Conservation (phyloP, 2,797 vertebrate species). For the Erpetoichthys calabaricus region DNA sequence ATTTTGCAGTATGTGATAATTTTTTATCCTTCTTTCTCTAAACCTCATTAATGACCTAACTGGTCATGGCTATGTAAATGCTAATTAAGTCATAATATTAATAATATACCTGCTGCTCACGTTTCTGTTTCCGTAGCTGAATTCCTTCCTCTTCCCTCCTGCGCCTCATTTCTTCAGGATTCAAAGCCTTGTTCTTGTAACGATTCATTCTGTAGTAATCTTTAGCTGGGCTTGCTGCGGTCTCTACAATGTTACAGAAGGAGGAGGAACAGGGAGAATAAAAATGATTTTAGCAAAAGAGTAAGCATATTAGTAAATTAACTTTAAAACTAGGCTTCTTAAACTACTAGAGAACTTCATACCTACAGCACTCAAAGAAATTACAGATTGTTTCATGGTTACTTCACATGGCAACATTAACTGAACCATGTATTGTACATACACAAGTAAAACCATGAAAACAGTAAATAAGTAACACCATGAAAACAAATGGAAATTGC, state of each 20-base stretch:
- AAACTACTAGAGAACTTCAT: neutral
- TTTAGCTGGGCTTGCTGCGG: constrained; percentile 86
- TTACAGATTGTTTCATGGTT: no score
- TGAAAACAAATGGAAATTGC: no score
- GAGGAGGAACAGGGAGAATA: constrained; percentile 1
- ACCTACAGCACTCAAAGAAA: neutral
- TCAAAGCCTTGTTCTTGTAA: constrained; percentile 98
- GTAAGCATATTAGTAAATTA: no score
- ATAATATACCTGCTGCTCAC: constrained; percentile 80
- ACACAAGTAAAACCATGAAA: no score
- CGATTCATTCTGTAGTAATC: constrained; percentile 97
- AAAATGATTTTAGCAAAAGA: neutral
- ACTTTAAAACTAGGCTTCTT: no score
- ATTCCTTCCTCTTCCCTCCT: constrained; percentile 91
- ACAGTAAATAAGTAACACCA: no score
- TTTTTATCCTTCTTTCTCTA: no score
- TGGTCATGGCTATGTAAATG: neutral
- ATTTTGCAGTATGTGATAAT: no score
- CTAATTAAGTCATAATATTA: neutral
- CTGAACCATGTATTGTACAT: no score
- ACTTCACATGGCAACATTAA: no score
- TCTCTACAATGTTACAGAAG: constrained; percentile 45
- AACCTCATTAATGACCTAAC: no score
- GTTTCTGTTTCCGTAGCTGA: constrained; percentile 93
- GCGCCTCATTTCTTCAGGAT: constrained; percentile 91